Base-by-base conservation (phyloP, 1,140 invertebrate genomes). In the Drosophila elegans region DNA sequence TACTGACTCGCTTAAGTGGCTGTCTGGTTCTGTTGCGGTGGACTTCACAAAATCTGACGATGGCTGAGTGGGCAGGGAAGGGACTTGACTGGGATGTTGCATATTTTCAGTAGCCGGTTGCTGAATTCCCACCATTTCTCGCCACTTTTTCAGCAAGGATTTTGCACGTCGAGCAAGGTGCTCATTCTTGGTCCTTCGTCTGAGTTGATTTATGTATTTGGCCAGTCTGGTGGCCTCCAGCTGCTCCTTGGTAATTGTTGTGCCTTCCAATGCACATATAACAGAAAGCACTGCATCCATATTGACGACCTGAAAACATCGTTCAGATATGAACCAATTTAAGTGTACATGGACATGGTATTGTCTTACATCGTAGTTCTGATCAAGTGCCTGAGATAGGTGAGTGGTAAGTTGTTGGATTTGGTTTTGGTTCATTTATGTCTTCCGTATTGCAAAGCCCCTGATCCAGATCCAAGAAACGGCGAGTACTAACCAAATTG, bases 241-340 rank as follows among this genome's bases (percentile, higher is more conserved):
- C 93, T 97, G 95, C 93, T 98, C 97, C 95, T 97, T 98, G 93
- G 97, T 98, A 94, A 99, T 97, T 93, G 96, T 95, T 93, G 97
- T 96, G 93, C 95, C 96, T 94, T 99, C 98, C 95, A 98, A 94
- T 92, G 96, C 94, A 93, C 96, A 95, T 94, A 99, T 97, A 93
- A 98, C 96, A 93, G 98, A 97, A 93, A 97, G 94, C 93, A 98
- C 97, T 91, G 95, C 94, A 91, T 95, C 95, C 96, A 98, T 97
- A 95, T 98, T 97, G 94, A 97, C 95, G 94, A 99, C 97, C 98
- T 99, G 92, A 16, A 73, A 64, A 51, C 7, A 51, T 36, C 21
- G 13, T 16, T 13, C 36, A 38, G 27, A 52, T 25, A 53, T 55
- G 13, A n/a, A 10, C 16, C 6, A 42, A 29, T 54, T 46, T 29